Evolutionary conservation across 2,888 invertebrate species (phyloP).

Genomic region (Tortrix viridana): DNA sequence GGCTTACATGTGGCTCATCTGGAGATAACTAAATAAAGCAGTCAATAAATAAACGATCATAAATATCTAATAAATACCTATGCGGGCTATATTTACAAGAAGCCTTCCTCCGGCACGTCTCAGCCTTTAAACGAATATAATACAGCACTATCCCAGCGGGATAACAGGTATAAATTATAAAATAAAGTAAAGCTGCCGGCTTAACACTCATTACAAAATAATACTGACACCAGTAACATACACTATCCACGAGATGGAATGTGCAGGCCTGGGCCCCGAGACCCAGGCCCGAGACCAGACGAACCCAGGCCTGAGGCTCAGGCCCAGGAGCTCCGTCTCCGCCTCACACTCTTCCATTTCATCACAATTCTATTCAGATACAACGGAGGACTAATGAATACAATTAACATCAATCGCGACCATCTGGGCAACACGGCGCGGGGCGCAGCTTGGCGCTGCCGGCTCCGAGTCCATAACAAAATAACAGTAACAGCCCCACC

Average conservation of each 20-base stretch:
- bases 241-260: conserved; percentile 78
- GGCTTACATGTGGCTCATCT: conserved; percentile 68
- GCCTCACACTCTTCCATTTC: conserved; percentile 67
- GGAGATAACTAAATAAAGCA: conserved; percentile 80
- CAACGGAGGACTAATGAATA: conserved; percentile 76
- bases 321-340: conserved; percentile 60
- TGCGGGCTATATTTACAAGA: conserved; percentile 83
- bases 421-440: conserved; percentile 55
- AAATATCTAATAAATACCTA: conserved; percentile 86
- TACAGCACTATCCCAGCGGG: conserved; percentile 81
- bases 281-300: conserved; percentile 66
- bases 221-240: conserved; percentile 83
- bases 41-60: conserved; percentile 85
- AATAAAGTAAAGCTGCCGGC: conserved; percentile 81
- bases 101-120: conserved; percentile 77
- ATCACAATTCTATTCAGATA: conserved; percentile 76
- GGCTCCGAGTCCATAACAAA: conserved; percentile 58
- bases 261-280: conserved; percentile 67
- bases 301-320: background rate
- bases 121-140: conserved; percentile 82
- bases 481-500: conserved; percentile 75
- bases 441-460: conserved; percentile 41
- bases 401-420: conserved; percentile 77
- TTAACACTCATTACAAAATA: conserved; percentile 82
- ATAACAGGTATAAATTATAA: conserved; percentile 82